phyloP scores from a whole-genome alignment of 2,888 invertebrate species.

The Rhagophthalmus giganteus region DNA sequence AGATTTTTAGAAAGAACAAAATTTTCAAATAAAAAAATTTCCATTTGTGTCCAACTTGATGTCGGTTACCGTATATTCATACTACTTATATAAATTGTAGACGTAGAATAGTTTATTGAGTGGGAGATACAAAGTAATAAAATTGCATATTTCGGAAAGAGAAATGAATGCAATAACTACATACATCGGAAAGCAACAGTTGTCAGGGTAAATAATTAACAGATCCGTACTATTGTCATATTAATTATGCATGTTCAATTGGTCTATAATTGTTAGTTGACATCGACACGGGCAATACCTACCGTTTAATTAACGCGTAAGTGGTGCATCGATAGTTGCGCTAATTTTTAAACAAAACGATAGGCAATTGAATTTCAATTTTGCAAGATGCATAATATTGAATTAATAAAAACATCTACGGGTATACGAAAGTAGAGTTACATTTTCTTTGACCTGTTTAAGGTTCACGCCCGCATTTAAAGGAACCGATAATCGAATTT shows the following conservation, averaged over 20 bases:
- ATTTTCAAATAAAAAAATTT: no score
- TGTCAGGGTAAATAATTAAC: constrained; percentile 55
- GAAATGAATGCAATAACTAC: constrained; percentile 7
- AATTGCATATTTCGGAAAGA: constrained; percentile 1
- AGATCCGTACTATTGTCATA: constrained; percentile 51
- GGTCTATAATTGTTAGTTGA: constrained; percentile 56
- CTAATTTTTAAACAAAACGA: neutral
- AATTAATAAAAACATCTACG: constrained; percentile 10
- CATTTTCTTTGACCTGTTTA: constrained; percentile 50
- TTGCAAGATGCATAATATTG: constrained; percentile 19
- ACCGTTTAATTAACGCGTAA: constrained; percentile 10
- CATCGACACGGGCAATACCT: constrained; percentile 43
- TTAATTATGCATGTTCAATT: constrained; percentile 57
- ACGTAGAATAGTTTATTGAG: no score
- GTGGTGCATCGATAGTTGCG: constrained; percentile 2
- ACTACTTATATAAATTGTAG: no score
- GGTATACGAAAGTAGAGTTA: constrained; percentile 5
- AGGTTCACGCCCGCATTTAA: constrained; percentile 52
- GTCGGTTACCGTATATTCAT: no score
- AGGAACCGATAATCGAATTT: constrained; percentile 3
- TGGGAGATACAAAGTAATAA: neutral
- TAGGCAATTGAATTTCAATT: constrained; percentile 1
- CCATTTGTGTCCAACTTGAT: neutral
- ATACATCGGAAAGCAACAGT: constrained; percentile 49
- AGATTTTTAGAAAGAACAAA: no score